phyloP scores from a whole-genome alignment of 2,797 vertebrate species.

The Myotis findleyi region DNA sequence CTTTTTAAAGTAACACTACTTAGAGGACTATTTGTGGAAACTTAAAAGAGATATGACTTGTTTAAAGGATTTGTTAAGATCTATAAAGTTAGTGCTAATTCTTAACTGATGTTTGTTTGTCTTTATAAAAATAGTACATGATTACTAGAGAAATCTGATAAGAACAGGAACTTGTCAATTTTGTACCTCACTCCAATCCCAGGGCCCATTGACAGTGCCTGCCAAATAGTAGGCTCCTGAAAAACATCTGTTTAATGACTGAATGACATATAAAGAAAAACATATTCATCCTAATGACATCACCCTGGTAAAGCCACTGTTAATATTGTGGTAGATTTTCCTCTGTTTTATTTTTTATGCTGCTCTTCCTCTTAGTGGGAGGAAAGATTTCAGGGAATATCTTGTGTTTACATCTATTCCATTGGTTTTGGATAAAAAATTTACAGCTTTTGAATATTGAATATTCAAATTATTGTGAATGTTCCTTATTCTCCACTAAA shows the following conservation, averaged over 20 bases:
- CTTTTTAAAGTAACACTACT: slow-evolving; percentile 51
- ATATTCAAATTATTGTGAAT: not conserved
- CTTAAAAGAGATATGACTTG: not conserved
- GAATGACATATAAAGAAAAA: not conserved
- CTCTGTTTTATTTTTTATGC: not conserved
- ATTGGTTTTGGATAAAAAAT: not conserved
- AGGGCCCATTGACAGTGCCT: not conserved
- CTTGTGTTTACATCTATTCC: not conserved
- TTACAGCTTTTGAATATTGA: not conserved
- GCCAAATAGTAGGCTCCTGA: not conserved
- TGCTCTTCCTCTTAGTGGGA: not conserved
- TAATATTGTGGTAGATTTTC: not conserved
- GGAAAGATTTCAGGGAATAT: not conserved
- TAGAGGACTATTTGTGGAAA: not conserved
- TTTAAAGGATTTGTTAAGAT: not conserved
- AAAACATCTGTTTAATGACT: slow-evolving; percentile 14
- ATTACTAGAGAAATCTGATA: not conserved
- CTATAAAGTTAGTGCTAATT: not conserved
- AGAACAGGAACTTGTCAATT: not conserved
- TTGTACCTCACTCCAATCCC: not conserved
- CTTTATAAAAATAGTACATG: not conserved
- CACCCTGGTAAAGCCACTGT: not conserved
- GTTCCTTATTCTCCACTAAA: not conserved
- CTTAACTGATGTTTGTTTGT: not conserved
- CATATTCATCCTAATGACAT: not conserved